A percentile compares a stretch with the other conserved stretches of the same genome.
These are phyloP conservation scores for Copidosoma aretas DNA, from an alignment of 2,888 invertebrate species.

Conservation along the genomic window DNA sequence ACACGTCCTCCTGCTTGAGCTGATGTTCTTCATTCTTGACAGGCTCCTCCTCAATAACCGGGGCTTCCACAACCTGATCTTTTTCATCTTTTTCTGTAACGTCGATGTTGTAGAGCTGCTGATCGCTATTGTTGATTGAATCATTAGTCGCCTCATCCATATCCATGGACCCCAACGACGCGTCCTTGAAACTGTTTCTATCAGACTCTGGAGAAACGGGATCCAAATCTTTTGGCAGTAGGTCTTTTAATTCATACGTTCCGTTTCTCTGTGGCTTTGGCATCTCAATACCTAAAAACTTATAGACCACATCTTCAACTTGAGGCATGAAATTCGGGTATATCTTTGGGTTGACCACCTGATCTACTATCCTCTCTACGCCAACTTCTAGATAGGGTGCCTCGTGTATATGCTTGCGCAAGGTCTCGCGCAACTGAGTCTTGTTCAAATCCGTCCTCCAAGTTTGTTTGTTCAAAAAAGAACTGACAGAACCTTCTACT, in stretches of 20 bases:
- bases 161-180: conserved; percentile 56
- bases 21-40: conserved; percentile 28
- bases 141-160: conserved; percentile 49
- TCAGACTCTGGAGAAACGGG: conserved; percentile 83
- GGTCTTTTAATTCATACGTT: conserved; percentile 63
- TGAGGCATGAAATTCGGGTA: conserved; percentile 85
- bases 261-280: conserved; percentile 65
- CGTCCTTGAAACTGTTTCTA: conserved; percentile 66
- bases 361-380: conserved; percentile 93
- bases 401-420: conserved; percentile 88
- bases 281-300: conserved; percentile 81
- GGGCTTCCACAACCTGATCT: conserved; percentile 20
- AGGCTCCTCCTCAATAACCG: conserved; percentile 15
- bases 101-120: conserved; percentile 23
- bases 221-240: conserved; percentile 79
- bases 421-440: conserved; percentile 86
- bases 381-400: conserved; percentile 89
- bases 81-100: conserved; percentile 17
- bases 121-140: conserved; percentile 38
- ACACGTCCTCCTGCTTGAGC: no score
- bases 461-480: conserved; percentile 79
- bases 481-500: conserved; percentile 86
- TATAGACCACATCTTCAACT: conserved; percentile 89
- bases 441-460: conserved; percentile 92
- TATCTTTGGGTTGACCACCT: conserved; percentile 94